Percentiles rank a stretch among this genome's conserved stretches.
phyloP scores from a whole-genome alignment of 1,140 invertebrate genomes.

The Drosophila kohkoa region DNA sequence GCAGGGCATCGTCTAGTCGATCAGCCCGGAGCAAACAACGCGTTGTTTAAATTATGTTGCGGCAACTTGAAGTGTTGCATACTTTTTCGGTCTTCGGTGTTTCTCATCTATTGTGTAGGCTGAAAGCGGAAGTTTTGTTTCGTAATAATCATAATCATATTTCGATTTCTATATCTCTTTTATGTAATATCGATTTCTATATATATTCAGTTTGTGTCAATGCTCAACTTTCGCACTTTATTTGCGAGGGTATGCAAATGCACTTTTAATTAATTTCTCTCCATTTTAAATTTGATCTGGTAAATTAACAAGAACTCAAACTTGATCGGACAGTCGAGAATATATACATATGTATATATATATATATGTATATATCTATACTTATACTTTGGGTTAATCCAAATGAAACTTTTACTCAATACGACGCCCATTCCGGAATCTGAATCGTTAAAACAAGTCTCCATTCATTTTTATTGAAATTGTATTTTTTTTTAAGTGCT shows the following conservation, averaged over 20 bases:
- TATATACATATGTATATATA: too few species aligned
- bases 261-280: slow-evolving; percentile 8
- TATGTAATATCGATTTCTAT: neutral
- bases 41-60: neutral
- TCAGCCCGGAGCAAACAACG: neutral
- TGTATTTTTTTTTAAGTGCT: neutral
- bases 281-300: neutral
- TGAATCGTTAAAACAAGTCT: neutral
- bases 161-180: neutral
- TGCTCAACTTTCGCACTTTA: neutral
- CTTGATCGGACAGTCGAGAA: neutral
- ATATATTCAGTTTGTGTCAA: too few species aligned
- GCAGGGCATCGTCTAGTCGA: slow-evolving; percentile 6
- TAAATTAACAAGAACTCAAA: neutral
- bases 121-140: slow-evolving; percentile 4
- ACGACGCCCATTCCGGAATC: neutral
- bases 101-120: neutral
- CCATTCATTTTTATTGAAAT: neutral
- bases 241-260: slow-evolving; percentile 3
- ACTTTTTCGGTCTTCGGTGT: slow-evolving; percentile 13
- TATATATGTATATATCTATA: too few species aligned
- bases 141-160: too few species aligned
- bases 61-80: slow-evolving; percentile 16
- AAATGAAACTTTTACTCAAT: neutral
- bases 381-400: neutral